phyloP scores from a whole-genome alignment of 1,140 invertebrate genomes.

The Lepidurus arcticus region DNA sequence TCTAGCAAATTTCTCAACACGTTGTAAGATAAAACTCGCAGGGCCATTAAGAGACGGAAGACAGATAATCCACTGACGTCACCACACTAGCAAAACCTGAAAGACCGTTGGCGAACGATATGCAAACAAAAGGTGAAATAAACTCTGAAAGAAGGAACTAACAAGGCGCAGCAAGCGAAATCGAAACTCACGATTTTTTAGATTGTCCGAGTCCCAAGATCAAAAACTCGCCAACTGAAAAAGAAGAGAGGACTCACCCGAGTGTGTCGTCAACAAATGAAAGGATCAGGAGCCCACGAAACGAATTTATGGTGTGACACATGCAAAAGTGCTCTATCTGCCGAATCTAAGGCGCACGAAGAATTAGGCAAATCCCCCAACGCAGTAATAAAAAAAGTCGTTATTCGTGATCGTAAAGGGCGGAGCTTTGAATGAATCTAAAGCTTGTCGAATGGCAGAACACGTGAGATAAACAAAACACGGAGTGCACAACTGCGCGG shows the following conservation, averaged over 20 bases:
- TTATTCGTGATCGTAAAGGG: background rate
- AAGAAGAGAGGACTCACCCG: background rate
- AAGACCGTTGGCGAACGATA: background rate
- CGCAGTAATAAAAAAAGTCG: background rate
- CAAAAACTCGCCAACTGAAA: background rate
- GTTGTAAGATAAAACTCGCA: conserved; percentile 2
- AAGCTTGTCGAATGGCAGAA: background rate
- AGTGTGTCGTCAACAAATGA: background rate
- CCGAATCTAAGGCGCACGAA: background rate
- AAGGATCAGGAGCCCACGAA: background rate
- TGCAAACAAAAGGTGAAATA: background rate
- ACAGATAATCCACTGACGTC: background rate
- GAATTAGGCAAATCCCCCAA: background rate
- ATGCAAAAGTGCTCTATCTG: background rate
- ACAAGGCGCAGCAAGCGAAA: background rate
- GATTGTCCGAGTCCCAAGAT: background rate
- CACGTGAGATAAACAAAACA: conserved; percentile 4
- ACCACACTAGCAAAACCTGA: background rate
- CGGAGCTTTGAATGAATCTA: conserved; percentile 2
- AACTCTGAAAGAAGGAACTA: background rate
- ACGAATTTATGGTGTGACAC: background rate
- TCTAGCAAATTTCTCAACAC: conserved; percentile 18
- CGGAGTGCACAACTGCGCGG: background rate
- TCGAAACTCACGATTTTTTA: background rate
- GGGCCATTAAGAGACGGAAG: background rate